Evolutionary conservation across 2,888 invertebrate species (phyloP), one percentile per base, ranked within the genome.

Genomic region (Tinea pellionella): DNA sequence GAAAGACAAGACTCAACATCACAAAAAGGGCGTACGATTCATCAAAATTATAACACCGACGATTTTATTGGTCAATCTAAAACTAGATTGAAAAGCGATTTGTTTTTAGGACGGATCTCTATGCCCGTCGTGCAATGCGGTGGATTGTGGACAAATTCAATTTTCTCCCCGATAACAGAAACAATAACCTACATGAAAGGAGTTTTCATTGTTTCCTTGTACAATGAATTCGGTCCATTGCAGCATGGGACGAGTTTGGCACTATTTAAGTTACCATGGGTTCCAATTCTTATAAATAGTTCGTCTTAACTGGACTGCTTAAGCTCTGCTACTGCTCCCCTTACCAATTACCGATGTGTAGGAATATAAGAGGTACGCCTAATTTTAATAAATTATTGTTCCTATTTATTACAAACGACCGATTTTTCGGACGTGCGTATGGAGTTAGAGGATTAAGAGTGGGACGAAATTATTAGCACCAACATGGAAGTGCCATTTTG

Each of bases 131-230:
- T 72, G 67, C 76, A 77, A 78, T 78, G 73, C 72, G 65, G 69
- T 72, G 79, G 80, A 78, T 80, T 83, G 81, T 78, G 78, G 79
- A 79, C 80, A 77, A 78, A 84, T 85, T 82, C 84, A 84, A 85
- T 85, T 84, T 81, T 78, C 78, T 72, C 76, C 66, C 67, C 78
- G 77, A 83, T 80, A 80, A 77, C 75, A 72, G 74, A 74, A 77
- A 77, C 78, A 81, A 64, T 65, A 65, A 64, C 65, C 62, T 53
- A 59, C 30, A 41, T 43, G 32, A 32, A 57, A 32, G 29, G 57
- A 57, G 57, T 32, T 16, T 18, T 19, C 24, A 11, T 24, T n/a
- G 24, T 16, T 47, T 6, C 16, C 6, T 47, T 15, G 3, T 6
- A 6, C 2, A 47, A 47, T 2, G n/a, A n/a, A 47, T 47, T 47